phyloP scores from a whole-genome alignment of 2,797 vertebrate species.

The Borostomias antarcticus region DNA sequence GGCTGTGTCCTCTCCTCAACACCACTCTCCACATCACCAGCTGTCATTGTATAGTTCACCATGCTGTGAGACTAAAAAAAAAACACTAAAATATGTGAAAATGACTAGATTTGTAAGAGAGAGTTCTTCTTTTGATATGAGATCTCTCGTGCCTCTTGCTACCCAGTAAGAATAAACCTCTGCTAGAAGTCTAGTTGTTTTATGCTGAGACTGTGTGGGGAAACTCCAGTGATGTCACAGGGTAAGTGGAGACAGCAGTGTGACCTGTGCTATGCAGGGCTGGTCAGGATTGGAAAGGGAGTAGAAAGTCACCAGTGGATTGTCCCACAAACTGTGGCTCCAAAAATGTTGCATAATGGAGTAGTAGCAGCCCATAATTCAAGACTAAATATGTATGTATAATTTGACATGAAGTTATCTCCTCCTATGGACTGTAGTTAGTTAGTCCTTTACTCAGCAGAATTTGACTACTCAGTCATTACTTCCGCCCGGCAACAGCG shows the following conservation, averaged over 20 bases:
- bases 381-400: too few species aligned
- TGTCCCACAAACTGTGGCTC: constrained; percentile 25
- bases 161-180: constrained; percentile 51
- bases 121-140: too few species aligned
- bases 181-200: constrained; percentile 58
- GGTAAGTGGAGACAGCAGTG: constrained; percentile 56
- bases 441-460: too few species aligned
- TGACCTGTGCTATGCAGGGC: constrained; percentile 26
- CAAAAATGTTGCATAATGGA: too few species aligned
- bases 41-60: constrained; percentile 50
- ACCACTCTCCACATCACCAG: constrained; percentile 55
- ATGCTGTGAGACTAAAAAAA: constrained; percentile 31
- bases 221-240: constrained; percentile 81
- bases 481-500: too few species aligned
- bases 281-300: constrained; percentile 50
- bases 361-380: too few species aligned
- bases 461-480: too few species aligned
- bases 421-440: too few species aligned
- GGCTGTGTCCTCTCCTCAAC: constrained; percentile 46
- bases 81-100: too few species aligned
- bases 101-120: too few species aligned
- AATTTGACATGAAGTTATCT: too few species aligned
- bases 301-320: constrained; percentile 53
- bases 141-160: constrained; percentile 23
- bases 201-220: constrained; percentile 62